Evolutionary conservation across 1,140 invertebrate genomes (phyloP).

Genomic region (Batillaria attramentaria): DNA sequence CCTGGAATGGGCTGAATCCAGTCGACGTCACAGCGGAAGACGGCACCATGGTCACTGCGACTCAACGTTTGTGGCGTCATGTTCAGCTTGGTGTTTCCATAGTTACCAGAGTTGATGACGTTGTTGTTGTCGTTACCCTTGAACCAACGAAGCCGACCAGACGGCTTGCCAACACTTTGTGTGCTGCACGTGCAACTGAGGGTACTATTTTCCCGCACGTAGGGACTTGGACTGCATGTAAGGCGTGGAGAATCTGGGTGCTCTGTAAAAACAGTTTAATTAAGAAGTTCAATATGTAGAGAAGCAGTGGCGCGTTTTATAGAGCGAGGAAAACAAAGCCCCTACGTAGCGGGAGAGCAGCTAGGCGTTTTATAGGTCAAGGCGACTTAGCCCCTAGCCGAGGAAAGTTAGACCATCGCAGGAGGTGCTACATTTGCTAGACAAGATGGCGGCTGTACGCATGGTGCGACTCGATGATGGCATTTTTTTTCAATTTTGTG

Average conservation of each 20-base stretch:
- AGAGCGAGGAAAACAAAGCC: no score
- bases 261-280: not conserved
- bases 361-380: no score
- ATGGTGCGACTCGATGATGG: no score
- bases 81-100: not conserved
- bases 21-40: not conserved
- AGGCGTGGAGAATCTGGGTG: not conserved
- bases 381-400: no score
- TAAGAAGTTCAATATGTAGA: no score
- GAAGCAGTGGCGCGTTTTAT: no score
- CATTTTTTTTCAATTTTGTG: no score
- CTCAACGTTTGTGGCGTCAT: not conserved
- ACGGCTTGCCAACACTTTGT: not conserved
- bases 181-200: constrained; percentile 2
- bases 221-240: not conserved
- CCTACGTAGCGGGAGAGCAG: no score
- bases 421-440: no score
- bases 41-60: not conserved
- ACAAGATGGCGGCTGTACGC: no score
- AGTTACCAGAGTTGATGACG: not conserved
- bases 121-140: not conserved
- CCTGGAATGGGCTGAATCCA: not conserved
- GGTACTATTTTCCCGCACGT: not conserved
- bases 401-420: no score
- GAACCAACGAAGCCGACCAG: not conserved